These are phyloP conservation scores for Pseudopodoces humilis DNA, from an alignment of 2,113 vertebrate species.

Conservation along the genomic window DNA sequence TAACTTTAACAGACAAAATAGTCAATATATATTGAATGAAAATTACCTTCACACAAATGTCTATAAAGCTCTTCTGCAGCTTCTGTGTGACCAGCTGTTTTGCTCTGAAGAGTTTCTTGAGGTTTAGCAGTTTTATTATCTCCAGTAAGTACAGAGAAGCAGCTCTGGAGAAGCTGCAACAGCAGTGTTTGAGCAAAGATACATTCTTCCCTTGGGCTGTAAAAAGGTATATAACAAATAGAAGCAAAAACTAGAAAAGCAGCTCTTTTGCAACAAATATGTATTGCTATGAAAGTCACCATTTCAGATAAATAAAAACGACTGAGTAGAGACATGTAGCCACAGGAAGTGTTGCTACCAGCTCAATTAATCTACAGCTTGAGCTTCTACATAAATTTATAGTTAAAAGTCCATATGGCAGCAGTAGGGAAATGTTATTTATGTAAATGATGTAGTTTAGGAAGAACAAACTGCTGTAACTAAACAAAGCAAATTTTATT, in stretches of 20 bases:
- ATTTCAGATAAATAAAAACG: neutral
- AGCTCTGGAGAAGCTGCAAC: slow-evolving; percentile 92
- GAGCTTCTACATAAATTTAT: neutral
- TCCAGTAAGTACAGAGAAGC: slow-evolving; percentile 83
- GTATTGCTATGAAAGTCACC: neutral
- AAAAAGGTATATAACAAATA: neutral
- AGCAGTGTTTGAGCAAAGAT: slow-evolving; percentile 86
- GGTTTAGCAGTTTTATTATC: slow-evolving; percentile 58
- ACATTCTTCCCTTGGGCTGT: slow-evolving; percentile 86
- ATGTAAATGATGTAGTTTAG: neutral
- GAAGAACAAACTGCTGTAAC: neutral
- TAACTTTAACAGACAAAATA: neutral
- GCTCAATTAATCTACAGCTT: slow-evolving; percentile 4
- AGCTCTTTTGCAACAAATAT: neutral
- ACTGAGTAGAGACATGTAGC: neutral
- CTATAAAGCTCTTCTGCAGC: slow-evolving; percentile 85
- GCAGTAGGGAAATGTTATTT: neutral
- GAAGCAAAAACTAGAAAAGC: neutral
- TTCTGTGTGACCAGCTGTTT: slow-evolving; percentile 54
- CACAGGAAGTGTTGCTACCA: neutral
- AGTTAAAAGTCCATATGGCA: slow-evolving; percentile 8
- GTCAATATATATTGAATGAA: neutral
- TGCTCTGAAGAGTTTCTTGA: slow-evolving; percentile 47
- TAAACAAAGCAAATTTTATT: neutral
- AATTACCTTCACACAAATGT: slow-evolving; percentile 88